A percentile compares a stretch with the other conserved stretches of the same genome.
Conservation (phyloP, 2,113 vertebrate genomes). For the Macquaria ambigua region DNA sequence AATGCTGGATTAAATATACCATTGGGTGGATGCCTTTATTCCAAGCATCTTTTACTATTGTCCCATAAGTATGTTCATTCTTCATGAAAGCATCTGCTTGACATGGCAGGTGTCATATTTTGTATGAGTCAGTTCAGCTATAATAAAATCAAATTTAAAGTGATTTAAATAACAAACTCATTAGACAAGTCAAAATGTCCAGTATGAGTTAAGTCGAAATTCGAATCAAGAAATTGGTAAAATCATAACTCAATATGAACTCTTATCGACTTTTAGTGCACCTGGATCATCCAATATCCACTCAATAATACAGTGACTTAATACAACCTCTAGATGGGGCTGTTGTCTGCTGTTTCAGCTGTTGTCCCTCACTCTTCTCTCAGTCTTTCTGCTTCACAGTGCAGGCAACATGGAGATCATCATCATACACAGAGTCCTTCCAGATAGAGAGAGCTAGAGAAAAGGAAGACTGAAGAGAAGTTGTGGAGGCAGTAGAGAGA, state of each 20-base stretch:
- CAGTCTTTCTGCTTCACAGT: constrained; percentile 54
- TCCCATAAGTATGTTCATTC: background rate
- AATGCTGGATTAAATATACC: background rate
- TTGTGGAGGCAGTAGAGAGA: constrained; percentile 54
- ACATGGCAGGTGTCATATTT: background rate
- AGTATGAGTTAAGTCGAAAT: background rate
- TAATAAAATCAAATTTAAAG: constrained; percentile 4
- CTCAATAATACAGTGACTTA: constrained; percentile 6
- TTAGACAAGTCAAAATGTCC: background rate
- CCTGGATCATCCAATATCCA: background rate
- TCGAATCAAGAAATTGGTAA: background rate
- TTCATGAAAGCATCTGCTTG: background rate
- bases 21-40: background rate
- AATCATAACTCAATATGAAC: background rate
- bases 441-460: constrained; percentile 33
- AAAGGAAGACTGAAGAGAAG: constrained; percentile 47
- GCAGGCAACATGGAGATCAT: constrained; percentile 72
- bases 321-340: constrained; percentile 79
- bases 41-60: background rate
- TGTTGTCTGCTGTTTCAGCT: constrained; percentile 72
- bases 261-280: background rate
- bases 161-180: background rate
- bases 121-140: background rate
- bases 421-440: constrained; percentile 65
- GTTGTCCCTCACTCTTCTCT: constrained; percentile 4